Base-by-base conservation (phyloP, 2,888 invertebrate species). In the Argyra leucocephala region DNA sequence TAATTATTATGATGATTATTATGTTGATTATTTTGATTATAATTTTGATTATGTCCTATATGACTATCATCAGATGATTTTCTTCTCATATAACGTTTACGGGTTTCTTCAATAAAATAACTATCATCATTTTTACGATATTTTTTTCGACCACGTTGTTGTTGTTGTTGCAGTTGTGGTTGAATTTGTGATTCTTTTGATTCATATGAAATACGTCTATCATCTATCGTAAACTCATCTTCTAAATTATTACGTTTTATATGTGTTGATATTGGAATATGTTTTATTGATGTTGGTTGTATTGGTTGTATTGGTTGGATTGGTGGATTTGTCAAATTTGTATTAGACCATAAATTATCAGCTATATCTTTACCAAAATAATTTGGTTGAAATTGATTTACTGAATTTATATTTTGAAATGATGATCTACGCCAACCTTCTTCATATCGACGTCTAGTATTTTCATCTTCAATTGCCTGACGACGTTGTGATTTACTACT, bases 401-500 rank as follows among this genome's bases (percentile, higher is more conserved):
- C 81, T 2, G 74, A 70, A 62, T 72, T 73, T 22, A 78, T 72
- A 66, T 78, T 76, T 67, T 81, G 81, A 71, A 84, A 85, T 68
- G 83, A 85, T 18, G 87, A 85, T 67, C 85, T 82, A 67, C 87
- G 83, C 88, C 89, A 89, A 0, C 87, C 86, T 62, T 87, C 85
- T 66, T 87, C 85, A 71, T 88, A 88, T 66, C 84, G 83, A 61
- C 84, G 81, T 21, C 83, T 82, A 22, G 82, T 82, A 24, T 83
- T 83, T 65, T 85, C 84, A 57, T 86, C 86, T 68, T 83, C 82
- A 7, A 80, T 76, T 1, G 83, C 81, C 71, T 86, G 84, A 3
- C 85, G 81, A 12, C 87, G 83, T 73, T 88, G 87, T 1, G 88
- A 88, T 73, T 87, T 87, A 72, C 88, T 88, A 0, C 89, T 88